Evolutionary conservation across 92 coral and sea anemone species (phyloP), one percentile per base, ranked within the genome.

Genomic region (Desmophyllum pertusum): DNA sequence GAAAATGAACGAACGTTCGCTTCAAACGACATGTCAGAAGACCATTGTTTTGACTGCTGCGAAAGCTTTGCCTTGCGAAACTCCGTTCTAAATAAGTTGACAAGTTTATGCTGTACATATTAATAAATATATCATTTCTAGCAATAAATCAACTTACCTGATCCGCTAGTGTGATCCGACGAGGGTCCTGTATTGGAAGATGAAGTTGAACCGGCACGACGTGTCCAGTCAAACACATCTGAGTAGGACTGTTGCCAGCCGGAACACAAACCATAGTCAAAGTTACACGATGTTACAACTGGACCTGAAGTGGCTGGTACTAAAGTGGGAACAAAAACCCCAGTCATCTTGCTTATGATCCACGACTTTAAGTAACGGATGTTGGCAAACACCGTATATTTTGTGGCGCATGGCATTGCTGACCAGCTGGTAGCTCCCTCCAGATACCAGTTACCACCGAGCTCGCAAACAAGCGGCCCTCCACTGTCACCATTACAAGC

Each of bases 191-290:
- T 70, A 1, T 3, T 0, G 14, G 4, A 38, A 21, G 75, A 39
- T 70, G 75, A 14, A 0, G 75, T 70, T 38, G 31, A 39, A 7
- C 75, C 75, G 14, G 0, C 2, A 70, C 21, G 1, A 19, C 51
- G 51, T 70, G 51, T 70, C 75, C 75, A 70, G 75, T 70, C 48
- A 70, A 70, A 70, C 19, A 37, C 75, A 42, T 70, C 75, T 38
- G 46, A 39, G 30, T 11, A 1, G 29, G 52, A 38, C 75, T 70
- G 75, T 14, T 17, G 27, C 50, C 46, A 70, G 15, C n/a, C 52
- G 31, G 70, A 65, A 25, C 75, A 70, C 51, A 70, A 41, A n/a
- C 52, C 31, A 19, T 2, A 0, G 76, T 70, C 76, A 70, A 70
- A 70, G 27, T 70, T 38, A n/a, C 76, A 70, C 18, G 39, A 65